Evolutionary conservation across 2,797 vertebrate genomes (phyloP), one percentile per base, ranked within the genome.

Genomic region (Phoebastria nigripes): DNA sequence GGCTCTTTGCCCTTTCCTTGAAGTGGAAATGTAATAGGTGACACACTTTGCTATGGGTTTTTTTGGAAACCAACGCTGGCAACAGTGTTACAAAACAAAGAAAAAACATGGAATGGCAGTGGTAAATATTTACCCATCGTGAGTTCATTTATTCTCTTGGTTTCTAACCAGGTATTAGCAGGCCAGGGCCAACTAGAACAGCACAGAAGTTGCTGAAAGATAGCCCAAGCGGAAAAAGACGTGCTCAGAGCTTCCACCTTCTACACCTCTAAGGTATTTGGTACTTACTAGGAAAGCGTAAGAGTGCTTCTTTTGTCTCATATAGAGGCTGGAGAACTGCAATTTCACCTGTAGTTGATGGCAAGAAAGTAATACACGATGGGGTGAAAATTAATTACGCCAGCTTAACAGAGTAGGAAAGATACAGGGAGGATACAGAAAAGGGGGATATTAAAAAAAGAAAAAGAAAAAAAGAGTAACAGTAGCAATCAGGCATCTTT

Each of bases 11-110:
- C 44, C 41, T 92, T 93, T 80, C 47, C 52, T 92, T 92, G 79
- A 94, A 89, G 55, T 82, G 71, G 52, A 79, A 93, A 95, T 62
- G 67, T 12, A 73, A 46, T 6, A 58, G 33, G 31, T 71, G 63
- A 80, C 54, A 76, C 4, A 24, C 11, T 89, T 74, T 31, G 10
- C 44, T 71, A 12, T 12, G 46, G 51, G 79, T 35, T 67, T 78
- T 44, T 70, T 74, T 46, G 1, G 3, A 83, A 90, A 76, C 3
- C 15, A 79, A 58, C 33, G 15, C 13, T 62, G 22, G 42, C 15
- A 72, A 59, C 18, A 52, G 9, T 42, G 24, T 41, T 81, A 65
- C 11, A 83, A 93, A 93, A 51, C 8, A 82, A 73, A 80, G 20
- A 73, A 42, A 47, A 61, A 2, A 4, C 12, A 22, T 7, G 16